Evolutionary conservation across 2,888 invertebrate genomes (phyloP), one percentile per base, ranked within the genome.

Genomic region (Dendrolimus pini): DNA sequence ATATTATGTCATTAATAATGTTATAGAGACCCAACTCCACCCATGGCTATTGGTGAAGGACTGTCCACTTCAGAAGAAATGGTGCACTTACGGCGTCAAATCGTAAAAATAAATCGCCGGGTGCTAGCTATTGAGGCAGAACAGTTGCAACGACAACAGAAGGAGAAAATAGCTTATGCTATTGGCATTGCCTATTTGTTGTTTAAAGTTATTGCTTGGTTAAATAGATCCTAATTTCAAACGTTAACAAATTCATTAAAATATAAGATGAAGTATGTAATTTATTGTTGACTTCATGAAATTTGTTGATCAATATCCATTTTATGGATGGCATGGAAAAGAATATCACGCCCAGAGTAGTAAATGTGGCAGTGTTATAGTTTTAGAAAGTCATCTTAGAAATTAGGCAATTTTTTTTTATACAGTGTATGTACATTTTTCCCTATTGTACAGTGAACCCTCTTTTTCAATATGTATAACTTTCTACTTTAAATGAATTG

Each of bases 101-200:
- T 98, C 73, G 95, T 96, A 30, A 97, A 97, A 80, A 81, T 98
- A 64, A 96, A 97, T 80, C 93, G 97, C 55, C 94, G 98, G 18
- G 95, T 98, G 9, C 94, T 97, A 91, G 93, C 95, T 7, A 93
- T 98, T 63, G 98, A 98, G 85, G 92, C 97, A 62, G 97, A 97
- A 72, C 95, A 95, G 77, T 90, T 95, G 68, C 95, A 96, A 75
- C 92, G 97, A 60, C 94, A 96, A 71, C 96, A 97, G 77, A 94
- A 96, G 67, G 98, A 98, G 75, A 95, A 97, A 77, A 93, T 97
- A 70, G 91, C 97, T 55, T 96, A 96, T 77, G 95, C 96, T 60
- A 86, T 96, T 69, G 96, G 97, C 41, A 92, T 97, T 70, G 95
- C 96, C 42, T 98, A 97, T 83, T 93, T 97, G 80, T 89, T 97